These are phyloP conservation scores for Triplophysa dalaica DNA, from an alignment of 2,113 vertebrate genomes.

Conservation along the genomic window DNA sequence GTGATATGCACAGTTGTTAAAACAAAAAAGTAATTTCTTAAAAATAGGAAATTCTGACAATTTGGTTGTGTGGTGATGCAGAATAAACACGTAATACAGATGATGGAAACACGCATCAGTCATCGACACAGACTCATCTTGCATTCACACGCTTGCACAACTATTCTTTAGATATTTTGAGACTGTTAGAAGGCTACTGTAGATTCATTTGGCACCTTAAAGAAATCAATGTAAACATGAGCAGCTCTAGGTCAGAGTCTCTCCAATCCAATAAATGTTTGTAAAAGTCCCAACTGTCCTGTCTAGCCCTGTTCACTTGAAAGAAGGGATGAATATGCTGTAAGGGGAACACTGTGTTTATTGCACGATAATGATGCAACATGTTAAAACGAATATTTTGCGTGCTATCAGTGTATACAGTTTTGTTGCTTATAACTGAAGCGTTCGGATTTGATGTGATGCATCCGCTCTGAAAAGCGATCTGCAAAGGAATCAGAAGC, in stretches of 20 bases:
- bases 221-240: conserved; percentile 59
- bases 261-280: conserved; percentile 17
- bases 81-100: background rate
- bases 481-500: background rate
- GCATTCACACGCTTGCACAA: conserved; percentile 2
- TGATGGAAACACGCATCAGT: background rate
- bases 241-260: conserved; percentile 48
- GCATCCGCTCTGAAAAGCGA: conserved; percentile 6
- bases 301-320: conserved; percentile 14
- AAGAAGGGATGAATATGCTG: background rate
- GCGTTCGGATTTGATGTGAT: background rate
- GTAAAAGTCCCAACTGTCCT: conserved; percentile 8
- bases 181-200: conserved; percentile 42
- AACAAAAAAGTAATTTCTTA: background rate
- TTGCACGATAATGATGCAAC: background rate
- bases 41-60: background rate
- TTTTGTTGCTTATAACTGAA: background rate
- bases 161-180: conserved; percentile 12
- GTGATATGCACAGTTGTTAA: background rate
- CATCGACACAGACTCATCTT: background rate
- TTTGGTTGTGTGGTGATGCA: background rate
- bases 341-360: background rate
- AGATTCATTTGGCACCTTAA: conserved; percentile 55
- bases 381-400: background rate
- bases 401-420: background rate